Evolutionary conservation across 2,888 invertebrate species (phyloP).

Genomic region (Synergus japonicus): DNA sequence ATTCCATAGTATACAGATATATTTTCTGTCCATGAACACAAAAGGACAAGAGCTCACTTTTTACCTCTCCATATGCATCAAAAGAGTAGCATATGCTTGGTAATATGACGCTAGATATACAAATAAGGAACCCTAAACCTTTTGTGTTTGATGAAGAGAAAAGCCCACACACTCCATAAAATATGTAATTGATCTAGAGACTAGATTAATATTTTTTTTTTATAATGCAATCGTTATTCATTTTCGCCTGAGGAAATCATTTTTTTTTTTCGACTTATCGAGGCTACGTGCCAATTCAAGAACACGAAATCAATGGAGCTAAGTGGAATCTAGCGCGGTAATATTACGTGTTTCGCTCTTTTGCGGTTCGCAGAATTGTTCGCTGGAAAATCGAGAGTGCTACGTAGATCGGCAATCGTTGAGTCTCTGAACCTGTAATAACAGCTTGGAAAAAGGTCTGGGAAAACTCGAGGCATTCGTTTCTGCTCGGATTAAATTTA

Average conservation of each 20-base stretch:
- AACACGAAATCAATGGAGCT: background rate
- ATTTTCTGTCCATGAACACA: background rate
- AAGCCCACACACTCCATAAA: background rate
- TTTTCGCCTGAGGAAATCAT: background rate
- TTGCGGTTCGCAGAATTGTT: background rate
- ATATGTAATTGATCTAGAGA: background rate
- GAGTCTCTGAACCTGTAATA: background rate
- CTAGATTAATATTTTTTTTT: background rate
- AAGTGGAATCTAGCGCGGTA: background rate
- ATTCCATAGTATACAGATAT: background rate
- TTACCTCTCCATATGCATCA: background rate
- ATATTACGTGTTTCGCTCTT: background rate
- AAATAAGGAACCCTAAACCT: slow-evolving; percentile 7
- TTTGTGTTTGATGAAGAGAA: background rate
- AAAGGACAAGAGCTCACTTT: background rate
- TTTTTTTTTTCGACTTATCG: background rate
- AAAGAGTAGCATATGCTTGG: slow-evolving; percentile 24
- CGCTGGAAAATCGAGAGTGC: background rate
- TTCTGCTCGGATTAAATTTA: background rate
- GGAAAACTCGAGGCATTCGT: background rate
- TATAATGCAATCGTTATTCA: too few species aligned
- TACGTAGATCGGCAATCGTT: background rate
- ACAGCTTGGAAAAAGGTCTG: slow-evolving; percentile 6
- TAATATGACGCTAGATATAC: slow-evolving; percentile 3
- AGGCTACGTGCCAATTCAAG: background rate